Conservation (phyloP, 2,888 invertebrate species). For the Cheilosia pagana region DNA sequence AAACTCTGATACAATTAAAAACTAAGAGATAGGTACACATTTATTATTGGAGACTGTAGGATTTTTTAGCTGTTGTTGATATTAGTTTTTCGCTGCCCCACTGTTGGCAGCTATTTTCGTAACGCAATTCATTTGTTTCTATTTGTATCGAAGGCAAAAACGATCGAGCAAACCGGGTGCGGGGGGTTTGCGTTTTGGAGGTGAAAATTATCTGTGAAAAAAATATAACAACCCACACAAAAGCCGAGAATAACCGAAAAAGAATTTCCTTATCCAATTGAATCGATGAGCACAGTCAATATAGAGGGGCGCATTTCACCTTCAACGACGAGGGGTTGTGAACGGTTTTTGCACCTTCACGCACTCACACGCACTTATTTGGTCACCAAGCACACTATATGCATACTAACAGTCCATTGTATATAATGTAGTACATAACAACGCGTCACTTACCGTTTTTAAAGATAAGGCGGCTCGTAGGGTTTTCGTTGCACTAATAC, state of each 20-base stretch:
- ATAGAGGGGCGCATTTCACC: background rate
- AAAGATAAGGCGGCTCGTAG: conserved; percentile 41
- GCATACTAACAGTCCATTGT: conserved; percentile 17
- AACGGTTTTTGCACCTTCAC: conserved; percentile 10
- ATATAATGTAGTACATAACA: background rate
- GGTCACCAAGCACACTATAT: background rate
- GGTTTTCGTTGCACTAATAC: conserved; percentile 74
- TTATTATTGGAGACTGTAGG: background rate
- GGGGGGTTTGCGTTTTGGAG: conserved; percentile 18
- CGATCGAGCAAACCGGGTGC: conserved; percentile 27
- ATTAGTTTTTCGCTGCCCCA: conserved; percentile 21
- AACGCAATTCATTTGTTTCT: conserved; percentile 42
- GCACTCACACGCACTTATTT: background rate
- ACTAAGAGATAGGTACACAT: conserved; percentile 11
- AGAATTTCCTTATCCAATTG: conserved; percentile 24
- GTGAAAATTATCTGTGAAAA: conserved; percentile 66
- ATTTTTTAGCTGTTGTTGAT: conserved; percentile 53
- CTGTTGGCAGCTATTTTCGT: conserved; percentile 55
- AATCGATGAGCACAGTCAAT: background rate
- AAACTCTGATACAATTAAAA: conserved; percentile 22
- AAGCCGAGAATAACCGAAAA: conserved; percentile 38
- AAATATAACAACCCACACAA: conserved; percentile 53
- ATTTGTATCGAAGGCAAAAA: conserved; percentile 48
- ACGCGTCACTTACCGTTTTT: conserved; percentile 63
- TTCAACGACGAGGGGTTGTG: background rate